Evolutionary conservation across 2,888 invertebrate species (phyloP).

Genomic region (Orthosia gracilis): DNA sequence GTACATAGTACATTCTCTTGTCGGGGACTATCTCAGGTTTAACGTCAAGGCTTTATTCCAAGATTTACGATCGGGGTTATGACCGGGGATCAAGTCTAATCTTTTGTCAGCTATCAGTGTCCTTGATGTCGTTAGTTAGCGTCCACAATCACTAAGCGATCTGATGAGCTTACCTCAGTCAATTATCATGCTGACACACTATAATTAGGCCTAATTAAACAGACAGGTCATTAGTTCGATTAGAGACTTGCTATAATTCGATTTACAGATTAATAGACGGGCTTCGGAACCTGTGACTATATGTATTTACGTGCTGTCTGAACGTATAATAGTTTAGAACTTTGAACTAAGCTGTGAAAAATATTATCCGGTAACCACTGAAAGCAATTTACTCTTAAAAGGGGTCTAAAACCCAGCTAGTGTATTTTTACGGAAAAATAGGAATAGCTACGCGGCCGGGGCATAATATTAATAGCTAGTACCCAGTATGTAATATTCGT

Average conservation of each 20-base stretch:
- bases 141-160: conserved; percentile 11
- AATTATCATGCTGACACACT: conserved; percentile 24
- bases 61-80: conserved; percentile 55
- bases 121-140: background rate
- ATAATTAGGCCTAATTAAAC: conserved; percentile 51
- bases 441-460: background rate
- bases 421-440: conserved; percentile 6
- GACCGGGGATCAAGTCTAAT: conserved; percentile 45
- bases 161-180: conserved; percentile 27
- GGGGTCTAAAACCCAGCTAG: conserved; percentile 6
- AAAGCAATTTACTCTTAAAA: conserved; percentile 48
- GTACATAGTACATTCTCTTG: conserved; percentile 50
- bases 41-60: conserved; percentile 50
- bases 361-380: conserved; percentile 7
- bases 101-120: conserved; percentile 33
- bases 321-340: conserved; percentile 22
- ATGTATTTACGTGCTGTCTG: background rate
- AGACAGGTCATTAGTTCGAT: conserved; percentile 48
- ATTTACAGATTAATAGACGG: conserved; percentile 53
- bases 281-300: conserved; percentile 27
- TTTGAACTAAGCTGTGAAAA: background rate
- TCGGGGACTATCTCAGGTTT: conserved; percentile 53
- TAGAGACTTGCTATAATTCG: conserved; percentile 47
- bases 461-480: conserved; percentile 6
- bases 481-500: conserved; percentile 5